Base-by-base conservation (phyloP, 2,888 invertebrate species). In the Smittia sp. region DNA sequence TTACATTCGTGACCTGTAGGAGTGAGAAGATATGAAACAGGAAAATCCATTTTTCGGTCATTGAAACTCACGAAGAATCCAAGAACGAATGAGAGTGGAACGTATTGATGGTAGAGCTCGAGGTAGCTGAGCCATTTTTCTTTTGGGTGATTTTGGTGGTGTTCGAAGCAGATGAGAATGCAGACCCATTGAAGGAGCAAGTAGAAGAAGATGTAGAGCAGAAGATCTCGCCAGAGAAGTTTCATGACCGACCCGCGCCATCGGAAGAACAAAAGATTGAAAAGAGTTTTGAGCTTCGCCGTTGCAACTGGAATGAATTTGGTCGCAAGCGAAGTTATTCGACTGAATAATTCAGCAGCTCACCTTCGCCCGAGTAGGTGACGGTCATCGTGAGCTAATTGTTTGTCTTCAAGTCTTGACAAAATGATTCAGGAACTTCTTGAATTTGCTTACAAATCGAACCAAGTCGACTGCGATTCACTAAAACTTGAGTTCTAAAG, bases 31-130 rank as follows among this genome's bases (percentile, higher is more conserved):
- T n/a, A n/a, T n/a, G n/a, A n/a, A n/a, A n/a, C n/a, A n/a, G n/a
- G n/a, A n/a, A n/a, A n/a, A n/a, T n/a, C n/a, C n/a, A n/a, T n/a
- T n/a, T n/a, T n/a, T n/a, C n/a, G n/a, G n/a, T n/a, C n/a, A n/a
- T n/a, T n/a, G n/a, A n/a, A n/a, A n/a, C n/a, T n/a, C n/a, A n/a
- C 52, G 27, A 70, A 70, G 11, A 70, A 70, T 4, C 69, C 69
- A 3, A 70, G 58, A 1, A 70, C 32, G 41, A 70, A 70, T 1
- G 52, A 22, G 15, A 70, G 11, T 9, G 69, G 25, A 22, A 32
- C 22, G 46, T 22, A 70, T 15, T 46, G 24, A 15, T 9, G n/a
- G 18, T 18, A 13, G 15, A 25, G 27, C 46, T 9, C 11, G 0
- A 24, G 6, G 52, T 11, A 13, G 54, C 13, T 39, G 39, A 7